Conservation (phyloP, 2,797 vertebrate species). For the Thaleichthys pacificus region DNA sequence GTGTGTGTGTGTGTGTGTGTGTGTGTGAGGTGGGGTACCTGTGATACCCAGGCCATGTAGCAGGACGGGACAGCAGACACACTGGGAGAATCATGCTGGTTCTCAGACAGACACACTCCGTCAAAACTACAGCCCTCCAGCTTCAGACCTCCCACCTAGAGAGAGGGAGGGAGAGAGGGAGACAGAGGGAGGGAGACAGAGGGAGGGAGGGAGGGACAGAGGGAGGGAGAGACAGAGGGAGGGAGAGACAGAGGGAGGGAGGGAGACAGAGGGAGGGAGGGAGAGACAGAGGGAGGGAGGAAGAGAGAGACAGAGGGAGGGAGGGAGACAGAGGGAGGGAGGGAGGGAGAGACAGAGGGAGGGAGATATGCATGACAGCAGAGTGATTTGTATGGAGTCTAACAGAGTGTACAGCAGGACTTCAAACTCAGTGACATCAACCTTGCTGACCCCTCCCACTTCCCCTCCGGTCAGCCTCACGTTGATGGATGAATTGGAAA, state of each 20-base stretch:
- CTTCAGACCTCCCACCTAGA: constrained; percentile 88
- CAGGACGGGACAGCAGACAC: constrained; percentile 89
- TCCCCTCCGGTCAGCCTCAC: neutral
- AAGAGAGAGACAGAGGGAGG: neutral
- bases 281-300: neutral
- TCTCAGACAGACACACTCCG: constrained; percentile 87
- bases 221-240: constrained; percentile 14
- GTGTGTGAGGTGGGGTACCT: constrained; percentile 71
- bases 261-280: neutral
- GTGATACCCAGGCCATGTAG: constrained; percentile 93
- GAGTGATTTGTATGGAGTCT: neutral
- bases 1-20: neutral
- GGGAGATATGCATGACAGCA: neutral
- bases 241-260: constrained; percentile 34
- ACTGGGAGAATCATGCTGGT: constrained; percentile 90
- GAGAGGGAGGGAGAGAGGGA: constrained; percentile 43
- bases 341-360: neutral
- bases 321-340: neutral
- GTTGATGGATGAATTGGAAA: too few relatives aligned
- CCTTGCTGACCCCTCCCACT: neutral
- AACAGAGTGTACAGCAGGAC: neutral
- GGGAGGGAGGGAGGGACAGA: constrained; percentile 37
- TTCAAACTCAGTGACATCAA: too few relatives aligned
- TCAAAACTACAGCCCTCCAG: constrained; percentile 95
- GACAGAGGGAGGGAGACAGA: constrained; percentile 8